Base-by-base conservation (phyloP, 2,797 vertebrate genomes). In the Lithobates pipiens region DNA sequence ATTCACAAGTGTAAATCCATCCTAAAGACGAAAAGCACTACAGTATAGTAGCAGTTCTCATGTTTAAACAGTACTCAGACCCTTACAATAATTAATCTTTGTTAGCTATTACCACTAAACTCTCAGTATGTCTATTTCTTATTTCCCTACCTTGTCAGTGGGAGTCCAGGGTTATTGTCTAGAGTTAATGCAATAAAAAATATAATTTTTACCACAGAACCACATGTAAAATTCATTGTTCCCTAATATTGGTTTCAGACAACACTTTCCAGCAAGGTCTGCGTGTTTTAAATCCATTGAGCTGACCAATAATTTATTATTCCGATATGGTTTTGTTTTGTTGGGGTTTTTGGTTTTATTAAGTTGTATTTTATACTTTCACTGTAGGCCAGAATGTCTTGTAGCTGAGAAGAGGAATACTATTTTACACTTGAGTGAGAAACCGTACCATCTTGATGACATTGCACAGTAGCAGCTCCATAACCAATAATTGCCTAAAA, bases 401-500 rank as follows among this genome's bases (percentile, higher is more conserved):
- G 10, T 77, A 36, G 16, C 21, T n/a, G 21, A 29, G 25, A 71
- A n/a, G 32, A 72, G 36, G 13, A 57, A 71, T 80, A 18, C 21
- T 32, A 57, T 71, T 80, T 82, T 67, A 44, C 57, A 44, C 71
- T 71, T 65, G 10, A 23, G 54, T 72, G 61, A 34, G 50, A 84
- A 77, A 78, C 29, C 36, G 34, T 67, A 70, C 54, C 80, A 50
- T 92, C 88, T 91, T 88, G 90, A 91, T 88, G 88, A 89, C 88
- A 91, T 91, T 91, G 92, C 84, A 89, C 89, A 82, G 86, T 92
- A 90, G 92, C 92, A 91, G 79, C 85, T 90, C 39, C 88, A 78
- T 90, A 90, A 91, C 88, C 92, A 92, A 91, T 90, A 92, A 94
- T 91, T 92, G 89, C 88, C 85, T 94, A 89, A 90, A 92, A 92